phyloP scores from a whole-genome alignment of 2,797 vertebrate species.

The Acanthurus leucopareius region DNA sequence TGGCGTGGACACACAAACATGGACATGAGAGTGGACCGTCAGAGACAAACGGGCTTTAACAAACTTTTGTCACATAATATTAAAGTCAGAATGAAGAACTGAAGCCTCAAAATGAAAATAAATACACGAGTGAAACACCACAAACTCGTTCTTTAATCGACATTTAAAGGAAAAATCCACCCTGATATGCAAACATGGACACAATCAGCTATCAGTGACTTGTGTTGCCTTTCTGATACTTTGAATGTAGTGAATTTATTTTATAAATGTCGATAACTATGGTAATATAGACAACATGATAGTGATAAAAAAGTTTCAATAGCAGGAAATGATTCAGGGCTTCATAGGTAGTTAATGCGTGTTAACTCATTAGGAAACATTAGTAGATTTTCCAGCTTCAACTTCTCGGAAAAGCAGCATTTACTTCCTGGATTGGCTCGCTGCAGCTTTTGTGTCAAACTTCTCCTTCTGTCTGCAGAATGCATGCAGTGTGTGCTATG shows the following conservation, averaged over 20 bases:
- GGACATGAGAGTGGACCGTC: not conserved
- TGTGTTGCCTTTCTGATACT: not conserved
- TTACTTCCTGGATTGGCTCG: too few species aligned
- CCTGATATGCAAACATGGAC: too few species aligned
- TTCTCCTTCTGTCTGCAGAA: too few species aligned
- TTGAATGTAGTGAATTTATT: not conserved
- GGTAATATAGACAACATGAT: not conserved
- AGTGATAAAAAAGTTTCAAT: not conserved
- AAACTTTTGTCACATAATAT: slow-evolving; percentile 28
- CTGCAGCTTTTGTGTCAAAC: too few species aligned
- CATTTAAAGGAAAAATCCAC: not conserved
- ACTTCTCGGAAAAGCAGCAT: not conserved
- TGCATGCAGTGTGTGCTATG: not conserved
- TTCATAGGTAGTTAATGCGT: not conserved
- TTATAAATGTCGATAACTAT: not conserved
- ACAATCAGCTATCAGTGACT: not conserved
- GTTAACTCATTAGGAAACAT: not conserved
- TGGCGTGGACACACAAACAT: slow-evolving; percentile 3
- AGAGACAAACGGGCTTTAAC: slow-evolving; percentile 6
- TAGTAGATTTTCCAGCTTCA: not conserved
- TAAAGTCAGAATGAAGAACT: not conserved
- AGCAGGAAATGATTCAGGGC: not conserved
- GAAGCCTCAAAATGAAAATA: not conserved
- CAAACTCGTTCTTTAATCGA: not conserved
- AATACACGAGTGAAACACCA: not conserved